Percentiles rank a stretch among this genome's conserved stretches.
Conservation (phyloP, 2,113 vertebrate genomes). For the Nothocercus julius region DNA sequence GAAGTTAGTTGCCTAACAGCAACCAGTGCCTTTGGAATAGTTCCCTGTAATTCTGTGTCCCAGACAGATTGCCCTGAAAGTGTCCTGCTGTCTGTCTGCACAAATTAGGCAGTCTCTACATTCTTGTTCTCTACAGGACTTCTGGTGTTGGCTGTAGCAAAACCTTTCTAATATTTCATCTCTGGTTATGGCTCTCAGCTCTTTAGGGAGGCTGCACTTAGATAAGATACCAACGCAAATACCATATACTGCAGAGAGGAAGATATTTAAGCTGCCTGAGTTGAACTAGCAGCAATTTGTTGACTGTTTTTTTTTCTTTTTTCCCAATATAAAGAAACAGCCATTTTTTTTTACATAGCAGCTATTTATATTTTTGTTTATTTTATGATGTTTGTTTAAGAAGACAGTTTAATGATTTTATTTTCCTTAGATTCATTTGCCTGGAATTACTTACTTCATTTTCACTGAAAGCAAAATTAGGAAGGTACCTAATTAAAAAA, state of each 20-base stretch:
- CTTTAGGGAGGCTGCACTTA: constrained; percentile 26
- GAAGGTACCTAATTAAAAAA: neutral
- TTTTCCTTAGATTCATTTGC: neutral
- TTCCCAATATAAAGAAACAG: neutral
- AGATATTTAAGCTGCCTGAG: neutral
- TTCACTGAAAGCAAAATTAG: constrained; percentile 7
- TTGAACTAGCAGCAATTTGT: neutral
- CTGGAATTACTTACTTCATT: constrained; percentile 4
- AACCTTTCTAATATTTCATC: constrained; percentile 68
- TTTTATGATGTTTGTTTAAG: constrained; percentile 9
- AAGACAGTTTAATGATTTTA: neutral
- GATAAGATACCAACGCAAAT: constrained; percentile 24
- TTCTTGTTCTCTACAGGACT: constrained; percentile 55
- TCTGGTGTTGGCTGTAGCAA: constrained; percentile 59
- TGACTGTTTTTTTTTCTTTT: neutral
- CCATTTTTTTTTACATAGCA: neutral
- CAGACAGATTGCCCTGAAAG: constrained; percentile 49
- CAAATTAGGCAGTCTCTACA: constrained; percentile 54
- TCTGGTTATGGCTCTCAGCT: neutral
- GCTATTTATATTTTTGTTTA: neutral
- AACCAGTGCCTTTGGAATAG: constrained; percentile 42
- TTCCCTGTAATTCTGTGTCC: constrained; percentile 33
- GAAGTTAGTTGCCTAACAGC: neutral
- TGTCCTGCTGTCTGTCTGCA: constrained; percentile 67
- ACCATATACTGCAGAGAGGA: neutral